Evolutionary conservation across 2,888 invertebrate genomes (phyloP).

Genomic region (Netelia melanura): DNA sequence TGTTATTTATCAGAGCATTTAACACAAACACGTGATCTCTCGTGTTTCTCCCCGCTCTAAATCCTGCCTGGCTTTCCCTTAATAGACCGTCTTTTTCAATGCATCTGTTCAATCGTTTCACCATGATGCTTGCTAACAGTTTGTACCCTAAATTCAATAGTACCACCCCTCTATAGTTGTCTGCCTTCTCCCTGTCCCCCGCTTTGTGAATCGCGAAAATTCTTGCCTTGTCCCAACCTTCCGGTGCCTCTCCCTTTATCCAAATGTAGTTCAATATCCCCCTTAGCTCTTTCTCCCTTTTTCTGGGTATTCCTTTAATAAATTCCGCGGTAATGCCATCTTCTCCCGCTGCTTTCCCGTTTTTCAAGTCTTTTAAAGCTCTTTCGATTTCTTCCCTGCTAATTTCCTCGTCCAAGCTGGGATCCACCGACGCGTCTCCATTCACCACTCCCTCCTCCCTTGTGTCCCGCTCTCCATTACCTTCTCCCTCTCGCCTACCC

Average conservation of each 20-base stretch:
- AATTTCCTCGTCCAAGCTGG: background rate
- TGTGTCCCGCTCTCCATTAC: background rate
- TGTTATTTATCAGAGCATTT: slow-evolving; percentile 45
- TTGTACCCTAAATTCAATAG: slow-evolving; percentile 2
- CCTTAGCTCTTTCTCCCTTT: background rate
- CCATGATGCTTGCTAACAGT: slow-evolving; percentile 13
- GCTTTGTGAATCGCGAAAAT: slow-evolving; percentile 9
- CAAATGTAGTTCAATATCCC: background rate
- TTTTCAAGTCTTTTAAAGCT: background rate
- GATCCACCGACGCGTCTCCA: background rate
- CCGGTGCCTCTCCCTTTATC: background rate
- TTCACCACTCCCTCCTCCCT: background rate
- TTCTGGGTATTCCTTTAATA: background rate
- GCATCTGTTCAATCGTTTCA: slow-evolving; percentile 32
- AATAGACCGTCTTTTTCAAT: slow-evolving; percentile 13
- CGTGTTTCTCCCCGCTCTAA: slow-evolving; percentile 15
- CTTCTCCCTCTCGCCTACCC: background rate
- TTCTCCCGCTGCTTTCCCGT: slow-evolving; percentile 41
- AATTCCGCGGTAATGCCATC: slow-evolving; percentile 28
- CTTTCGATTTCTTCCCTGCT: background rate
- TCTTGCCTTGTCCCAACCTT: slow-evolving; percentile 25
- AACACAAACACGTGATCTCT: slow-evolving; percentile 27
- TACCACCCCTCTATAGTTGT: slow-evolving; percentile 49
- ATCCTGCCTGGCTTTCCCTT: slow-evolving; percentile 26
- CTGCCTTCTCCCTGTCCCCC: background rate